phyloP scores from a whole-genome alignment of 2,888 invertebrate species.

The Venustoraphidia nigricollis region DNA sequence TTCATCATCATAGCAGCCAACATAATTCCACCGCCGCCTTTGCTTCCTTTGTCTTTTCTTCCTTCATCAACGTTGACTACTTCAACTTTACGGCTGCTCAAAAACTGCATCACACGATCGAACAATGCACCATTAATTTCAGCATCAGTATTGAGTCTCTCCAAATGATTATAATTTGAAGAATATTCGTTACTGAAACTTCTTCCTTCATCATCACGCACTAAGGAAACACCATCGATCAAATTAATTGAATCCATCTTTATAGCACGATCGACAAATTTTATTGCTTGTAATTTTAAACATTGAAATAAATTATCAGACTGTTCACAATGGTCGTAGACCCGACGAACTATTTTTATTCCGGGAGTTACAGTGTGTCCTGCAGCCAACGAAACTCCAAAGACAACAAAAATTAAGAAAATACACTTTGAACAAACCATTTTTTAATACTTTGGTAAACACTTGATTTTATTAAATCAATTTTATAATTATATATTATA shows the following conservation, averaged over 20 bases:
- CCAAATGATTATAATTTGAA: conserved; percentile 27
- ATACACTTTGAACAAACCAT: too few relatives aligned
- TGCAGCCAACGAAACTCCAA: too few relatives aligned
- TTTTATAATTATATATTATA: too few relatives aligned
- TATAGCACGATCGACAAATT: conserved; percentile 42
- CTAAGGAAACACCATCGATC: conserved; percentile 35
- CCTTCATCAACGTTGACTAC: conserved; percentile 16
- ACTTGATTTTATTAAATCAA: too few relatives aligned
- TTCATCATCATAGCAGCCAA: conserved; percentile 55
- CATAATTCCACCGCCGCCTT: conserved; percentile 48
- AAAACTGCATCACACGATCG: too few relatives aligned
- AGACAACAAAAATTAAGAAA: too few relatives aligned
- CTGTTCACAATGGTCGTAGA: conserved; percentile 40
- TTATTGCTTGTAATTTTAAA: conserved; percentile 45
- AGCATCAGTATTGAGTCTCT: too few relatives aligned
- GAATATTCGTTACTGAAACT: conserved; percentile 25
- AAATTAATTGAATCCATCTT: conserved; percentile 41
- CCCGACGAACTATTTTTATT: conserved; percentile 32
- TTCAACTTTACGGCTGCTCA: too few relatives aligned
- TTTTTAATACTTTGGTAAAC: too few relatives aligned
- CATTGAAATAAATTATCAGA: conserved; percentile 46
- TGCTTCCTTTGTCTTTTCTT: conserved; percentile 43
- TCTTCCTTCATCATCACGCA: too few relatives aligned
- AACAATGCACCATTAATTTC: too few relatives aligned
- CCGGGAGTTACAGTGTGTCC: conserved; percentile 24